Evolutionary conservation across 2,888 invertebrate species (phyloP).

Genomic region (Frankliniella fusca): DNA sequence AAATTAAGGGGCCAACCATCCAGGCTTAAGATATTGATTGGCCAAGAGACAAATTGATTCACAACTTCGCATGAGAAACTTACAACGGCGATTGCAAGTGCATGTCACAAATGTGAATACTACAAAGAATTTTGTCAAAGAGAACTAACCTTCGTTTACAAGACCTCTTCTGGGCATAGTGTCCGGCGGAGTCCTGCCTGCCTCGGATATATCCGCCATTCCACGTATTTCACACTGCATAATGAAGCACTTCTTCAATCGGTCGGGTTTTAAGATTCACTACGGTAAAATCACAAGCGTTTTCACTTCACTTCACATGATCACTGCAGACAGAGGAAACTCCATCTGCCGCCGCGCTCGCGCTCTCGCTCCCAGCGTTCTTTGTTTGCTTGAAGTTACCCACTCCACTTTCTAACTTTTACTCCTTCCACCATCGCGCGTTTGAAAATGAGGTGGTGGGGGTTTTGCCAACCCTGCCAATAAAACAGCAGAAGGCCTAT

Average conservation of each 20-base stretch:
- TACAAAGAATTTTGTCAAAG: no score
- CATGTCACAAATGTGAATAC: no score
- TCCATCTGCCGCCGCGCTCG: not conserved
- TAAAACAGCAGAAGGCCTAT: no score
- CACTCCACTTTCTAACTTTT: not conserved
- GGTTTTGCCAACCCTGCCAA: not conserved
- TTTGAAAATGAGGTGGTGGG: not conserved
- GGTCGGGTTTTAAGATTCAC: not conserved
- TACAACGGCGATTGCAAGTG: no score
- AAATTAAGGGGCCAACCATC: no score
- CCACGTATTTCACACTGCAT: slow-evolving; percentile 21
- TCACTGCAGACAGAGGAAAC: not conserved
- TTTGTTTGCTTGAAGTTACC: not conserved
- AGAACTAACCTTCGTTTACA: slow-evolving; percentile 58
- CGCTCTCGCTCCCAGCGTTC: not conserved
- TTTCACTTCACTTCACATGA: slow-evolving; percentile 9
- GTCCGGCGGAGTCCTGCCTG: slow-evolving; percentile 50
- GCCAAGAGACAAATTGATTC: no score
- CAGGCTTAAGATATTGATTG: no score
- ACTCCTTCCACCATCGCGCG: not conserved
- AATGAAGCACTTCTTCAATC: not conserved
- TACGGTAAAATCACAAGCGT: not conserved
- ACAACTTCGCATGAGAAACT: no score
- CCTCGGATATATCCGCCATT: not conserved
- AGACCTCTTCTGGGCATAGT: slow-evolving; percentile 61